Conservation (phyloP, 2,888 invertebrate genomes). For the Eupithecia subumbrata region DNA sequence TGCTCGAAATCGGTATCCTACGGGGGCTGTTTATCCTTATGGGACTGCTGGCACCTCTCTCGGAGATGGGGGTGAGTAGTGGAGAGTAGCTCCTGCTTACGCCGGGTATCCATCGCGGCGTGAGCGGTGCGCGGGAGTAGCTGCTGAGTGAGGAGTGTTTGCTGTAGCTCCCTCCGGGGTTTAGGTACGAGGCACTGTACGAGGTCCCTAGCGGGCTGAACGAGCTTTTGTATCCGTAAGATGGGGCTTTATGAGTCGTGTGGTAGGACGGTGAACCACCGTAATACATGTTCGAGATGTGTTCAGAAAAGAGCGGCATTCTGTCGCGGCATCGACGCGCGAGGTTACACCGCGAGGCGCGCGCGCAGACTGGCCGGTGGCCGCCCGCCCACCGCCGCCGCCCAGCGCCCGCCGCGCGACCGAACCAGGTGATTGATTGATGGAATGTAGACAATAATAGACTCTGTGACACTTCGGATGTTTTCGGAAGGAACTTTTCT, state of each 20-base stretch:
- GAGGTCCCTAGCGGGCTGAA: conserved; percentile 67
- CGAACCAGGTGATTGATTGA: conserved; percentile 76
- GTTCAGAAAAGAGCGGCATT: conserved; percentile 89
- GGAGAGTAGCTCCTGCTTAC: conserved; percentile 86
- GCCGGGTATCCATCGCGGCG: conserved; percentile 71
- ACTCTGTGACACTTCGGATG: conserved; percentile 55
- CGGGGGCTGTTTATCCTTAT: conserved; percentile 75
- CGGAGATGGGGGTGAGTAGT: conserved; percentile 88
- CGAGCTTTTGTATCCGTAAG: conserved; percentile 76
- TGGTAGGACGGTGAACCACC: conserved; percentile 76
- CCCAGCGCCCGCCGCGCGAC: conserved; percentile 50
- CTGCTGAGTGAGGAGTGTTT: conserved; percentile 79
- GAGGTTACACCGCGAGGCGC: conserved; percentile 59
- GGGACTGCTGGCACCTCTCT: conserved; percentile 68
- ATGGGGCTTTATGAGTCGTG: conserved; percentile 61
- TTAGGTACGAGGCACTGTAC: conserved; percentile 80
- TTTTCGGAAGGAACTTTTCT: conserved; percentile 60
- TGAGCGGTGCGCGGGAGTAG: conserved; percentile 81
- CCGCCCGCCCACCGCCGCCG: conserved; percentile 53
- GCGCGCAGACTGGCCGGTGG: conserved; percentile 65
- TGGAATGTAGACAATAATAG: conserved; percentile 73
- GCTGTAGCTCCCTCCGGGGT: conserved; percentile 76
- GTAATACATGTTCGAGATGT: conserved; percentile 85
- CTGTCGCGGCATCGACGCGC: conserved; percentile 52
- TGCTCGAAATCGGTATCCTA: conserved; percentile 79